Evolutionary conservation across 1,140 invertebrate genomes (phyloP).

Genomic region (Stratiolaelaps scimitus): DNA sequence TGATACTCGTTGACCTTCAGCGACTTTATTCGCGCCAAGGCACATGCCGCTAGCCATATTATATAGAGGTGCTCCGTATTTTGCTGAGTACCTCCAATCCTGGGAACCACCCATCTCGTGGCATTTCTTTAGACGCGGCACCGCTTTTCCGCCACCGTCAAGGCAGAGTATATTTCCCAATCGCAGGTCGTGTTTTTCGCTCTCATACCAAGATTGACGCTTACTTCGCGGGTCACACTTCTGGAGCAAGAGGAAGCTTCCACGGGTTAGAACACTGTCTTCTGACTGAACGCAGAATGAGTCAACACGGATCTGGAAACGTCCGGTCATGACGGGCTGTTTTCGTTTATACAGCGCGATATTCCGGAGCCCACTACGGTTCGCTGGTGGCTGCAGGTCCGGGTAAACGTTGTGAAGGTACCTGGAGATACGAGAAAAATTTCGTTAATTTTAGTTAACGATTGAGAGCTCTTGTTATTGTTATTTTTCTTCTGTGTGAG

Average conservation of each 20-base stretch:
- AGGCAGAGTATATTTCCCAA: slow-evolving; percentile 69
- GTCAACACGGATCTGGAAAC: slow-evolving; percentile 53
- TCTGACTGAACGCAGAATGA: slow-evolving; percentile 61
- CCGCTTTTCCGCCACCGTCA: slow-evolving; percentile 51
- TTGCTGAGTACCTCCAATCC: slow-evolving; percentile 65
- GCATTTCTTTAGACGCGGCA: slow-evolving; percentile 67
- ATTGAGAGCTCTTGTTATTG: too few relatives aligned
- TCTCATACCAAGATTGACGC: slow-evolving; percentile 73
- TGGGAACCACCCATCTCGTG: slow-evolving; percentile 78
- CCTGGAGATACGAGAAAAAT: too few relatives aligned
- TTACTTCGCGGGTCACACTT: slow-evolving; percentile 50
- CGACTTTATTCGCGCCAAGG: slow-evolving; percentile 44
- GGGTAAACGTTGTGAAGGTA: slow-evolving; percentile 85
- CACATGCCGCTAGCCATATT: slow-evolving; percentile 73
- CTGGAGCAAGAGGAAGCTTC: slow-evolving; percentile 54
- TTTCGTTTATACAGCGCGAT: slow-evolving; percentile 38
- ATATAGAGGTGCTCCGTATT: slow-evolving; percentile 59
- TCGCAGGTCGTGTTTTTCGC: slow-evolving; percentile 67
- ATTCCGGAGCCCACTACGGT: slow-evolving; percentile 28
- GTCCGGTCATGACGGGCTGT: slow-evolving; percentile 62
- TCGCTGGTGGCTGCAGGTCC: slow-evolving; percentile 48
- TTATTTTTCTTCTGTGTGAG: too few relatives aligned
- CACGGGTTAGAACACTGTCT: slow-evolving; percentile 64
- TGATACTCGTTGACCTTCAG: slow-evolving; percentile 35
- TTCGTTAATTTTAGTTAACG: too few relatives aligned